phyloP scores from a whole-genome alignment of 2,888 invertebrate species.

The Prostheceraeus crozeri region DNA sequence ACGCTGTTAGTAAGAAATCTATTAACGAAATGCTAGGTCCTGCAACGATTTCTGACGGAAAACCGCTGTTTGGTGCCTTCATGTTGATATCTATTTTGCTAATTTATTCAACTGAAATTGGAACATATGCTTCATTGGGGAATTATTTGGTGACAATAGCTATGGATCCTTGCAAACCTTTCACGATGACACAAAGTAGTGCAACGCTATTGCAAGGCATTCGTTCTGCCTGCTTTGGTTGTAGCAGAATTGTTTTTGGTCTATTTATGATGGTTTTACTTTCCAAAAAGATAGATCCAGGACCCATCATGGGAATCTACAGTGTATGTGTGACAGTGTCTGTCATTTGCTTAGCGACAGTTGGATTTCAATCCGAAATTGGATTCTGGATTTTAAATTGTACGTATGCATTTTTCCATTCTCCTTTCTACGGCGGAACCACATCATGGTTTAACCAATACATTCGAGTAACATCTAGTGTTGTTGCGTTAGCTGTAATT shows the following conservation, averaged over 20 bases:
- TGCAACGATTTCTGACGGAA: neutral
- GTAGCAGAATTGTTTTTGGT: neutral
- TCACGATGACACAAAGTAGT: neutral
- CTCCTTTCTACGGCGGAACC: too few relatives aligned
- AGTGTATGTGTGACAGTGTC: too few relatives aligned
- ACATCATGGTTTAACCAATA: too few relatives aligned
- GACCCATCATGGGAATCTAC: too few relatives aligned
- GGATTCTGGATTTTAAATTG: too few relatives aligned
- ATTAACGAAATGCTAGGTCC: neutral
- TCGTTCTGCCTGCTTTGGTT: slow-evolving; percentile 1
- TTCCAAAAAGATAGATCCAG: too few relatives aligned
- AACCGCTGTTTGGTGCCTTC: slow-evolving; percentile 4
- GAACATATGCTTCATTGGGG: neutral
- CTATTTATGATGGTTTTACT: too few relatives aligned
- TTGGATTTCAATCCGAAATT: too few relatives aligned
- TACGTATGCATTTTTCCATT: too few relatives aligned
- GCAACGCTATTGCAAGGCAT: neutral
- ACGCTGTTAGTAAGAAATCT: neutral
- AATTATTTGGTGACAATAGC: neutral
- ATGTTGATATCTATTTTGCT: slow-evolving; percentile 13
- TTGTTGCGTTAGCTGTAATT: too few relatives aligned
- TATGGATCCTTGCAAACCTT: slow-evolving; percentile 22
- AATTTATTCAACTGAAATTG: slow-evolving; percentile 7
- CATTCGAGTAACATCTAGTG: too few relatives aligned
- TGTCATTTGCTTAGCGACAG: too few relatives aligned